A percentile compares a stretch with the other conserved stretches of the same genome.
These are phyloP conservation scores for Allobates femoralis DNA, from an alignment of 2,797 vertebrate species.

Conservation along the genomic window DNA sequence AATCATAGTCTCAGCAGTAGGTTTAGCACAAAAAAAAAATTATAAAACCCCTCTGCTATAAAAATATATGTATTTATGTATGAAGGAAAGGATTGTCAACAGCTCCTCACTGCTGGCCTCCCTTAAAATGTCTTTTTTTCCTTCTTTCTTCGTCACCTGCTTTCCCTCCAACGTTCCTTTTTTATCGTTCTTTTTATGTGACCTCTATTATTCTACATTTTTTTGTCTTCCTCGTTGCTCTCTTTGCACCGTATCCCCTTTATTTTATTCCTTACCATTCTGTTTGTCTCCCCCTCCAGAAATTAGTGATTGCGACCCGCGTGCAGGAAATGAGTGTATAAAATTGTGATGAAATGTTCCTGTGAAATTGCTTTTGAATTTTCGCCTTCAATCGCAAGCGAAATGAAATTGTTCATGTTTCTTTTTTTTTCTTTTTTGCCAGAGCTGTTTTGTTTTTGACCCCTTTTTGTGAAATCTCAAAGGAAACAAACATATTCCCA, in stretches of 20 bases:
- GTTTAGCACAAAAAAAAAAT: constrained; percentile 68
- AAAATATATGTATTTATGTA: constrained; percentile 76
- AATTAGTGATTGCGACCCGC: constrained; percentile 74
- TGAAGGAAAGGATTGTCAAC: constrained; percentile 69
- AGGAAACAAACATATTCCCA: constrained; percentile 84
- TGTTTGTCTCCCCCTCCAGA: constrained; percentile 66
- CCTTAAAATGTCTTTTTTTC: constrained; percentile 32
- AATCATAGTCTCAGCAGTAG: constrained; percentile 74
- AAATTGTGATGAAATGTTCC: constrained; percentile 76
- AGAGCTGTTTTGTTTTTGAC: constrained; percentile 82
- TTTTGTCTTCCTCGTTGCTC: constrained; percentile 17
- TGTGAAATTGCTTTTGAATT: constrained; percentile 76
- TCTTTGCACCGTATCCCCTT: constrained; percentile 57
- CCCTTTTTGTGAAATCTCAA: constrained; percentile 85
- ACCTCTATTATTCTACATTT: constrained; percentile 39
- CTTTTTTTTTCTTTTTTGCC: constrained; percentile 59
- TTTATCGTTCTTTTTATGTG: constrained; percentile 34
- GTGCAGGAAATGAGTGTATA: constrained; percentile 74
- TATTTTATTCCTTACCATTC: constrained; percentile 34
- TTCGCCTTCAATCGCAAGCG: constrained; percentile 75
- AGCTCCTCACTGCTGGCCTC: constrained; percentile 68
- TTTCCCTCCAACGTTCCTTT: constrained; percentile 2
- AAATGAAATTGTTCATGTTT: constrained; percentile 80
- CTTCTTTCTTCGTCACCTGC: constrained; percentile 22
- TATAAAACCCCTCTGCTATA: constrained; percentile 70